Evolutionary conservation across 1,140 invertebrate species (phyloP).

Genomic region (Anoplolepis gracilipes): DNA sequence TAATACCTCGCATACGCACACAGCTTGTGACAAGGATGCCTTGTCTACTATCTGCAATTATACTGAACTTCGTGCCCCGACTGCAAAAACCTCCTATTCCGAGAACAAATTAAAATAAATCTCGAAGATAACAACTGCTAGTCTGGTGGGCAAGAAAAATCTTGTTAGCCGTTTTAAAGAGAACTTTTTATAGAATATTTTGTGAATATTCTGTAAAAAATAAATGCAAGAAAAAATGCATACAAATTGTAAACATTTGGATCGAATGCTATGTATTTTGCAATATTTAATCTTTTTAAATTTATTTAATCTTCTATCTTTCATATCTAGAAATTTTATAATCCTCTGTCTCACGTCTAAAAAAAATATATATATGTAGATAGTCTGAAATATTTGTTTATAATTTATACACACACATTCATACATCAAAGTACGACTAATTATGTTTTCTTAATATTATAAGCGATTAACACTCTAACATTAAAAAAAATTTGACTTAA

Average conservation of each 20-base stretch:
- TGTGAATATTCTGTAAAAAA: not conserved
- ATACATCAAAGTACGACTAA: not conserved
- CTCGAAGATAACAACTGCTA: slow-evolving; percentile 46
- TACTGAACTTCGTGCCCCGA: slow-evolving; percentile 63
- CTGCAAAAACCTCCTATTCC: slow-evolving; percentile 53
- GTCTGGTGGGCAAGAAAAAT: slow-evolving; percentile 37
- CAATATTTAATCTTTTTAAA: not conserved
- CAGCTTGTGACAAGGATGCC: slow-evolving; percentile 29
- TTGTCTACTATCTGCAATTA: slow-evolving; percentile 65
- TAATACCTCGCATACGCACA: slow-evolving; percentile 43
- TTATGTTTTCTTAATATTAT: not conserved
- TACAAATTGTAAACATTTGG: not conserved
- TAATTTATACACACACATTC: no score
- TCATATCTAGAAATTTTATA: not conserved
- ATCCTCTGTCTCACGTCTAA: not conserved
- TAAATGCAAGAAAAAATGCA: not conserved
- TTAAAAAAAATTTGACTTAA: not conserved
- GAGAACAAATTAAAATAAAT: slow-evolving; percentile 69
- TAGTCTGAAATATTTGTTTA: no score
- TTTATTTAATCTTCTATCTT: not conserved
- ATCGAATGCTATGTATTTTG: not conserved
- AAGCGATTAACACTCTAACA: not conserved
- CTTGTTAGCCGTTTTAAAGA: slow-evolving; percentile 36
- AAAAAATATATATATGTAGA: not conserved
- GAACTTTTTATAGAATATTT: slow-evolving; percentile 51